Evolutionary conservation across 2,113 vertebrate genomes (phyloP), one percentile per base, ranked within the genome.

Genomic region (Gallinago media): DNA sequence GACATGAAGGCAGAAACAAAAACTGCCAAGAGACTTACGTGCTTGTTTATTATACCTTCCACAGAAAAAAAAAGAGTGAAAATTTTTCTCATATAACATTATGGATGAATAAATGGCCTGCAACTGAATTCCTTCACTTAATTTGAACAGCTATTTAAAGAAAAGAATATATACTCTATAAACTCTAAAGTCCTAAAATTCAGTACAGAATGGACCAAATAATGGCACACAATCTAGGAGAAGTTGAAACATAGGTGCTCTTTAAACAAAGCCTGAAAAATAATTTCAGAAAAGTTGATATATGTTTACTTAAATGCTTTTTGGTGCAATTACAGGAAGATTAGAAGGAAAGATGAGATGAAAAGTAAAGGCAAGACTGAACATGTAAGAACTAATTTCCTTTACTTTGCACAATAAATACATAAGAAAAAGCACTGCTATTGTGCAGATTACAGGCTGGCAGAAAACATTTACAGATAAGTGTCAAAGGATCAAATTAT

Each of bases 1-100:
- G 65, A 76, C 65, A 66, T 40, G 26, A 70, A 83, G 26, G 18
- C 25, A 86, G 68, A 76, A 92, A 93, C 66, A 73, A 94, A 94
- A 95, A 66, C 26, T 76, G 75, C n/a, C 36, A 83, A 46, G 49
- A 32, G 52, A 66, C 55, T 59, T 65, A 46, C 27, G 72, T 44
- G 59, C 13, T 59, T 54, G n/a, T 56, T 96, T 52, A 58, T 74
- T 65, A 47, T 4, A 36, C 5, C 25, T 85, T 66, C 9, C n/a
- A 79, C 9, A 26, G 32, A 1, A 55, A 58, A 19, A 29, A 56
- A 29, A 73, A 3, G 3, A 1, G 14, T 46, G 29, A 73, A 58
- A 29, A 17, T 11, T 34, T 71, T 87, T 81, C 22, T 49, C 18
- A 15, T 23, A 3, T 50, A 91, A 38, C 8, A 46, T 71, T 47